Conservation (phyloP, 2,797 vertebrate species). For the Spondyliosoma cantharus region DNA sequence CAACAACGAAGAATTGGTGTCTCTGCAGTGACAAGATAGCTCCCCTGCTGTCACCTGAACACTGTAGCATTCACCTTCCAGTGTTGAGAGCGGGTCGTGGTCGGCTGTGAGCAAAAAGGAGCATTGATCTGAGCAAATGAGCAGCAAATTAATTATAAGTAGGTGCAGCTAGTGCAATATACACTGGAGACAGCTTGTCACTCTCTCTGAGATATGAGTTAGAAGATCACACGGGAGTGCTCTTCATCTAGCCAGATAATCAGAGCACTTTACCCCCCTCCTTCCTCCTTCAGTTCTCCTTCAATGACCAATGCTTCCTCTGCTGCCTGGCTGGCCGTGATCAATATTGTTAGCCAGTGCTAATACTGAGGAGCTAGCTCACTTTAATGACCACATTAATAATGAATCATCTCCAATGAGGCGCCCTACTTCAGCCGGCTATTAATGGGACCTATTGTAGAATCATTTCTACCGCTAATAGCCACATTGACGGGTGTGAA, state of each 20-base stretch:
- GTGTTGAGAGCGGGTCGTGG: slow-evolving; percentile 37
- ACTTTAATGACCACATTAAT: slow-evolving; percentile 79
- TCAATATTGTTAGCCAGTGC: slow-evolving; percentile 70
- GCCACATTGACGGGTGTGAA: slow-evolving; percentile 55
- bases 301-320: slow-evolving; percentile 62
- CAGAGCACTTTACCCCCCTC: slow-evolving; percentile 45
- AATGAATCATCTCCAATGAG: slow-evolving; percentile 75
- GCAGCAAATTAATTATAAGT: slow-evolving; percentile 80
- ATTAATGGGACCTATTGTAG: slow-evolving; percentile 70
- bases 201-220: slow-evolving; percentile 67
- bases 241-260: slow-evolving; percentile 67
- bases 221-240: slow-evolving; percentile 66
- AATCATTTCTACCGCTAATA: slow-evolving; percentile 66
- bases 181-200: slow-evolving; percentile 75
- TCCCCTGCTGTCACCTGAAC: slow-evolving; percentile 24
- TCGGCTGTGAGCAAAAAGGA: slow-evolving; percentile 52
- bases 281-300: slow-evolving; percentile 51
- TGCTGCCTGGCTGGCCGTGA: slow-evolving; percentile 55
- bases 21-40: slow-evolving; percentile 7
- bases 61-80: slow-evolving; percentile 27
- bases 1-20: slow-evolving; percentile 6
- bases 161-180: slow-evolving; percentile 57
- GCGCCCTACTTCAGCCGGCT: slow-evolving; percentile 53
- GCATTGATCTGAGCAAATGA: slow-evolving; percentile 79
- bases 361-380: slow-evolving; percentile 57